Conservation (phyloP, 2,113 vertebrate genomes). For the Pedetes capensis region DNA sequence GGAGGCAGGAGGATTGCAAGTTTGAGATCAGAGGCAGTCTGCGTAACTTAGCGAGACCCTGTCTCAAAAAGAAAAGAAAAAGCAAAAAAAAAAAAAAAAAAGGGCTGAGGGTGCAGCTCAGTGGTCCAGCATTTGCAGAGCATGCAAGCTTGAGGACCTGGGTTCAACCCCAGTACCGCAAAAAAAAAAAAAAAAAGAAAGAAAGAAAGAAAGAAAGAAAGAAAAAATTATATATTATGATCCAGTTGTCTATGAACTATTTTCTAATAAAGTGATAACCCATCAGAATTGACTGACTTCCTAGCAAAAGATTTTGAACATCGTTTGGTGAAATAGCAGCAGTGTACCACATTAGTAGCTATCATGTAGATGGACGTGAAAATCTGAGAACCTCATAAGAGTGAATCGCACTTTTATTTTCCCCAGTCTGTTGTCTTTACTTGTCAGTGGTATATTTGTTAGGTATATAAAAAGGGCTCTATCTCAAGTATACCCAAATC, state of each 20-base stretch:
- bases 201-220: too few relatives aligned
- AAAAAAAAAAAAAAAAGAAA: too few relatives aligned
- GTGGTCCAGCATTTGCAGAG: too few relatives aligned
- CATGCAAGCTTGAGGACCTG: too few relatives aligned
- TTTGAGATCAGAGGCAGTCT: too few relatives aligned
- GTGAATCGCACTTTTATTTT: not conserved
- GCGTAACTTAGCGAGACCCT: too few relatives aligned
- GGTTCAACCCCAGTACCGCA: too few relatives aligned
- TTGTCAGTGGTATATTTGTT: not conserved
- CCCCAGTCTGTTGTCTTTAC: not conserved
- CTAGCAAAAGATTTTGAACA: not conserved
- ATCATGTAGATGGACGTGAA: not conserved
- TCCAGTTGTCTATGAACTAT: not conserved
- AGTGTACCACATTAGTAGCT: not conserved
- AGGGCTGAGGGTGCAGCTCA: too few relatives aligned
- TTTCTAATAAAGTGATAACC: conserved; percentile 33
- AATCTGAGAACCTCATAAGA: not conserved
- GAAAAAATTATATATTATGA: too few relatives aligned
- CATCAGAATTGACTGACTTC: conserved; percentile 17
- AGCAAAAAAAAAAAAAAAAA: too few relatives aligned
- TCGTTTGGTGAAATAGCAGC: not conserved
- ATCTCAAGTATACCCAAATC: not conserved
- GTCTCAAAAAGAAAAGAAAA: too few relatives aligned
- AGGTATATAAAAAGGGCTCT: not conserved
- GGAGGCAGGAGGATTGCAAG: too few relatives aligned